phyloP scores from a whole-genome alignment of 2,888 invertebrate genomes.

The Chloroclystis v-ata region DNA sequence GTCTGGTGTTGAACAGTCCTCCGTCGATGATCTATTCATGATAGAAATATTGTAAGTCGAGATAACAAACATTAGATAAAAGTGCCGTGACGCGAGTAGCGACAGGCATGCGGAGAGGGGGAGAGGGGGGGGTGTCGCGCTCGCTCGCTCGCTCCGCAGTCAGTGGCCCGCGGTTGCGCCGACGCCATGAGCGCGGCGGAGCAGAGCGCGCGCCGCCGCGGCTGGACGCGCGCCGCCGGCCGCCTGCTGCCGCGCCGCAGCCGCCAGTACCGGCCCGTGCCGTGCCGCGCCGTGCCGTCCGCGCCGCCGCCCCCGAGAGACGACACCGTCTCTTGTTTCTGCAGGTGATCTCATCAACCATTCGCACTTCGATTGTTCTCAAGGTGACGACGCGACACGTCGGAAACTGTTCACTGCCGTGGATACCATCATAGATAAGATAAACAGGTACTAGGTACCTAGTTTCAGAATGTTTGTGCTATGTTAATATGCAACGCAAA shows the following conservation, averaged over 20 bases:
- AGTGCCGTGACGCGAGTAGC: no score
- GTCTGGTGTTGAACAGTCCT: no score
- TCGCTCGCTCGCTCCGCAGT: conserved; percentile 46
- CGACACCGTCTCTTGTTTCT: conserved; percentile 88
- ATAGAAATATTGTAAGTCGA: no score
- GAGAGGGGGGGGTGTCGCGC: conserved; percentile 15
- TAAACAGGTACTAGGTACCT: no score
- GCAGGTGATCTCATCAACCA: conserved; percentile 80
- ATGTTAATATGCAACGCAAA: no score
- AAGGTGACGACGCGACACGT: no score
- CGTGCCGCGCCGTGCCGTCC: conserved; percentile 60
- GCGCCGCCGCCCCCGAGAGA: conserved; percentile 80
- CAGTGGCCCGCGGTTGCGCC: conserved; percentile 36
- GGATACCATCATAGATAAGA: no score
- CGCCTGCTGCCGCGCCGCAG: conserved; percentile 45
- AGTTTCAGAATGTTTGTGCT: no score
- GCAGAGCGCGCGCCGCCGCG: conserved; percentile 59
- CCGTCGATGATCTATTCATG: no score
- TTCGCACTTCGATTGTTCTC: no score
- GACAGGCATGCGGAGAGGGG: neutral
- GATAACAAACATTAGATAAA: no score
- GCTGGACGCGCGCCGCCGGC: conserved; percentile 55
- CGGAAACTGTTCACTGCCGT: no score
- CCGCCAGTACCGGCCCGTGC: conserved; percentile 47
- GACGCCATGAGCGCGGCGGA: conserved; percentile 45